Base-by-base conservation (phyloP, 1,140 invertebrate species). In the Drosophila orosa region DNA sequence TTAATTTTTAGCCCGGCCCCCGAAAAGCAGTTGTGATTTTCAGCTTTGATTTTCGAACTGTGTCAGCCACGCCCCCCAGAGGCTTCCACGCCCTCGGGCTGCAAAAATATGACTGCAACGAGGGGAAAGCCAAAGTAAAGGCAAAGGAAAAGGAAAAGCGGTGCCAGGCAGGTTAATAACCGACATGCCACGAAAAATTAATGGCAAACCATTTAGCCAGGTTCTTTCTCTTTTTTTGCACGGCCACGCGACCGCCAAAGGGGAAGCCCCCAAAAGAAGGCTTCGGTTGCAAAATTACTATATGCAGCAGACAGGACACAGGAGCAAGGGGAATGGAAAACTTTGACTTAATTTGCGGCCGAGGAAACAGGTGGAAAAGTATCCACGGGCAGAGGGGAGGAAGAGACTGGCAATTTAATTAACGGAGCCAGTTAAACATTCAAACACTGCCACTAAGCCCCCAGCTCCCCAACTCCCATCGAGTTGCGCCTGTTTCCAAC, bases 171-270 rank as follows among this genome's bases (percentile, higher is more conserved):
- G 83, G 79, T 87, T 86, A 86, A 86, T 86, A 86, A 86, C 83
- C 83, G 79, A 55, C 80, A 77, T 76, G 72, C 80, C 80, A 72
- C 73, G 83, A 82, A 86, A 71, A 86, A 86, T 87, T 87, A 86
- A 87, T 86, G 74, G 79, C 80, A 65, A 86, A 87, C 66, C 83
- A 83, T 89, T 86, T 87, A 80, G 63, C 48, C 62, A 71, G 56
- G 80, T 68, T 52, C 47, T 29, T 29, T 17, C 25, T 17, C 47
- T 74, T 65, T 31, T 55, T 31, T 19, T 37, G 52, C 29, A 35
- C 55, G 40, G 63, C 54, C 68, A 54, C 67, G 61, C 65, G 31
- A 81, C 31, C 57, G 50, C 65, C 56, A 5, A 54, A 71, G 80
- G 78, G 71, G 80, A 87, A 77, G 58, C 63, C 80, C 74, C 67